Evolutionary conservation across 2,888 invertebrate species (phyloP).

Genomic region (Andrena dorsata): DNA sequence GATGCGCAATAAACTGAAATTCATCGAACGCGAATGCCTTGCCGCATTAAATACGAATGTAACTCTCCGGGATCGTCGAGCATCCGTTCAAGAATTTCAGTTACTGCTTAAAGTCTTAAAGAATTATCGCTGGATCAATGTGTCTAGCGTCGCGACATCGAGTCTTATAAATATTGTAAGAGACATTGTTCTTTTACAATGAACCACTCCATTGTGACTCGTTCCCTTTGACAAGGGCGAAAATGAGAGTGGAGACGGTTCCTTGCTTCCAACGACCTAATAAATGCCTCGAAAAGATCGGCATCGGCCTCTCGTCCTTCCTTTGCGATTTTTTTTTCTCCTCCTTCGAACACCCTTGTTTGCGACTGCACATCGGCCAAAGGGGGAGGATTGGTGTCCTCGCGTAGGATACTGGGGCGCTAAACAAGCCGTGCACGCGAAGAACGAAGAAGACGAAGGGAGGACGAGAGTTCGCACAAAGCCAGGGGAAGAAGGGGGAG

Average conservation of each 20-base stretch:
- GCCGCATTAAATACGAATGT: too few relatives aligned
- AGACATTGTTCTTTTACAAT: conserved; percentile 11
- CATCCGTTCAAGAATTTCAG: conserved; percentile 14
- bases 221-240: conserved; percentile 41
- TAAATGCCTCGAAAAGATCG: conserved; percentile 42
- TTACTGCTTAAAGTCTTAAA: conserved; percentile 2
- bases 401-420: conserved; percentile 59
- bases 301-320: conserved; percentile 42
- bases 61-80: neutral
- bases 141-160: neutral
- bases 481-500: conserved; percentile 56
- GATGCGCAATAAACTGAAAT: too few relatives aligned
- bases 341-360: conserved; percentile 33
- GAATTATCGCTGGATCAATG: neutral
- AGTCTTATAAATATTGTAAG: conserved; percentile 22
- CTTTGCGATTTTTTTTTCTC: conserved; percentile 33
- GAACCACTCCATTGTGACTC: conserved; percentile 39
- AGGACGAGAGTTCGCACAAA: conserved; percentile 67
- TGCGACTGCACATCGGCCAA: conserved; percentile 42
- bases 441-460: conserved; percentile 44
- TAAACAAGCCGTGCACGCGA: conserved; percentile 47
- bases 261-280: conserved; percentile 50
- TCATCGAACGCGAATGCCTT: too few relatives aligned
- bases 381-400: conserved; percentile 52
- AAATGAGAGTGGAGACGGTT: conserved; percentile 12